Conservation (phyloP, 2,113 vertebrate species). For the Chaetops frenatus region DNA sequence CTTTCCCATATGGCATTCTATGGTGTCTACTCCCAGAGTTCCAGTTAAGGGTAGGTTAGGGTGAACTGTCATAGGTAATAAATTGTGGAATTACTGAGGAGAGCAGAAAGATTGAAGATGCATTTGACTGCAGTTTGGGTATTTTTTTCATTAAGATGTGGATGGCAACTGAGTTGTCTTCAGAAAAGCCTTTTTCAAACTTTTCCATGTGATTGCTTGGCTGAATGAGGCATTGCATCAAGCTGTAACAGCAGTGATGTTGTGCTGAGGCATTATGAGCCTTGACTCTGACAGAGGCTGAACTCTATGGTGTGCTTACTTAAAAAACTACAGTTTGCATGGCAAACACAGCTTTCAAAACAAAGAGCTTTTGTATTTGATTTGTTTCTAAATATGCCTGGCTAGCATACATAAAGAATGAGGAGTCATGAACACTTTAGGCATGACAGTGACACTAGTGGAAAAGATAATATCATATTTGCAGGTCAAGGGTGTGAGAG, state of each 20-base stretch:
- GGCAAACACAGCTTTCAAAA: conserved; percentile 37
- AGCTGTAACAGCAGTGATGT: background rate
- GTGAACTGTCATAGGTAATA: background rate
- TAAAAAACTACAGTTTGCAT: background rate
- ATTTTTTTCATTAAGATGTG: conserved; percentile 23
- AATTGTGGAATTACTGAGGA: background rate
- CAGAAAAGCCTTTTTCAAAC: conserved; percentile 20
- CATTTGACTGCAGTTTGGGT: background rate
- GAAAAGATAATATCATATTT: background rate
- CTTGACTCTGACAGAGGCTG: conserved; percentile 14
- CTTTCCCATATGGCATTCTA: background rate
- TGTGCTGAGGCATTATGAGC: background rate
- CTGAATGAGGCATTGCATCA: background rate
- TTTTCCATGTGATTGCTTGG: background rate
- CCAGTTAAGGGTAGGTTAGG: background rate
- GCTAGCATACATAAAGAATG: background rate
- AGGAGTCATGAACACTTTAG: background rate
- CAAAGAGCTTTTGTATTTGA: conserved; percentile 5
- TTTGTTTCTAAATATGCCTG: conserved; percentile 13
- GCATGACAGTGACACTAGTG: background rate
- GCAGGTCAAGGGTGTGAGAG: background rate
- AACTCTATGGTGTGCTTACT: background rate
- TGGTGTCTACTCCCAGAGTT: background rate
- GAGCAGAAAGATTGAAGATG: background rate
- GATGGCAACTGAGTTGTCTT: background rate